Conservation (phyloP, 2,888 invertebrate genomes). For the Macaria liturata region DNA sequence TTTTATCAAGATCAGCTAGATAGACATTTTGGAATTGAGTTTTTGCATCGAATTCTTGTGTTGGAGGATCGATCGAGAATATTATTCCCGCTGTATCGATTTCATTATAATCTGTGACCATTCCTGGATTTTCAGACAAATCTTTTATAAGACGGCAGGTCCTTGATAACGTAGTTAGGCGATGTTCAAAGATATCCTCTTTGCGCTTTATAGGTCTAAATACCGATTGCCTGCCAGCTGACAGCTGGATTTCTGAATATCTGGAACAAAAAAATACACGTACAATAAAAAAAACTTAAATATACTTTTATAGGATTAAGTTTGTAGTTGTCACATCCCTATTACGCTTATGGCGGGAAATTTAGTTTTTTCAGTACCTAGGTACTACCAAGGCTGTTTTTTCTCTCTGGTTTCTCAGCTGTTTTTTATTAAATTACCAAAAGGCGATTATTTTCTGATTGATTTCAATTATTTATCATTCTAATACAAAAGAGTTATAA, state of each 20-base stretch:
- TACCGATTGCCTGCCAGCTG: slow-evolving; percentile 76
- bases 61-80: slow-evolving; percentile 78
- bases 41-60: slow-evolving; percentile 59
- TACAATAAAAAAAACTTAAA: no score
- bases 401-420: no score
- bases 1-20: slow-evolving; percentile 80
- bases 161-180: slow-evolving; percentile 51
- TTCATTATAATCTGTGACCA: slow-evolving; percentile 83
- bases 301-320: no score
- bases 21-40: slow-evolving; percentile 82
- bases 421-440: no score
- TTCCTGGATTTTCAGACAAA: slow-evolving; percentile 51
- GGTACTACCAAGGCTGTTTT: no score
- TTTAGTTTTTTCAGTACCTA: no score
- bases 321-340: no score
- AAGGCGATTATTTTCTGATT: no score
- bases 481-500: no score
- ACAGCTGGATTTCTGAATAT: slow-evolving; percentile 80
- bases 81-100: slow-evolving; percentile 89
- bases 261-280: slow-evolving; percentile 44
- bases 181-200: slow-evolving; percentile 35
- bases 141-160: slow-evolving; percentile 74
- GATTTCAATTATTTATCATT: no score
- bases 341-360: no score
- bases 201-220: slow-evolving; percentile 61